A percentile compares a stretch with the other conserved stretches of the same genome.
phyloP scores from a whole-genome alignment of 1,140 invertebrate genomes.

The Cardiocondyla obscurior region DNA sequence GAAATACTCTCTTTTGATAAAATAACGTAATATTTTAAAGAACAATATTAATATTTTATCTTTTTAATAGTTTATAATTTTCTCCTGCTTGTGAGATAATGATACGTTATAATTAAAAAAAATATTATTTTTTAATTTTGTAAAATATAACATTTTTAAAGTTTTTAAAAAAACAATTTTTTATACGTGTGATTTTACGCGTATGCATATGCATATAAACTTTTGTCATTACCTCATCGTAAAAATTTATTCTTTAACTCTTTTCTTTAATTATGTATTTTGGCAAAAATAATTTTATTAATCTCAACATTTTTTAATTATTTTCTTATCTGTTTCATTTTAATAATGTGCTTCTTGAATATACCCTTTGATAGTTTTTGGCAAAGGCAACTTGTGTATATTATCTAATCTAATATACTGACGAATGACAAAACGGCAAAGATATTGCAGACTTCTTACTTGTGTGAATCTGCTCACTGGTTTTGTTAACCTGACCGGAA shows the following conservation, averaged over 20 bases:
- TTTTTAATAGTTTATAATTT: conserved; percentile 1
- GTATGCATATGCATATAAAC: not conserved
- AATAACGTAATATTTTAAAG: conserved; percentile 10
- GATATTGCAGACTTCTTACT: conserved; percentile 89
- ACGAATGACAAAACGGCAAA: conserved; percentile 91
- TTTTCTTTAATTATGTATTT: conserved; percentile 9
- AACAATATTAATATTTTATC: not conserved
- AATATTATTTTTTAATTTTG: conserved; percentile 9
- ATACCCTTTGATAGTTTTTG: conserved; percentile 87
- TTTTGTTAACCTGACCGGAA: conserved; percentile 90
- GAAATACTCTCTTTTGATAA: conserved; percentile 9
- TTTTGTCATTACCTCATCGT: not conserved
- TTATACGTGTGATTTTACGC: not conserved
- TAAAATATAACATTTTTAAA: not conserved
- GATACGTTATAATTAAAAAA: not conserved
- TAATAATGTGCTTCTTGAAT: conserved; percentile 86
- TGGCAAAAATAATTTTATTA: conserved; percentile 38
- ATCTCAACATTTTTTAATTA: not conserved
- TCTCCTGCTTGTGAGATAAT: not conserved
- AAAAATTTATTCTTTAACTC: not conserved
- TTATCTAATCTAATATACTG: conserved; percentile 89
- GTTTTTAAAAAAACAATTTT: not conserved
- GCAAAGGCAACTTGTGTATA: conserved; percentile 89
- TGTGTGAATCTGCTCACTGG: conserved; percentile 91
- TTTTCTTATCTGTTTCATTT: conserved; percentile 31